A percentile compares a stretch with the other conserved stretches of the same genome.
These are phyloP conservation scores for Varanus komodoensis DNA, from an alignment of 2,113 vertebrate species.

Conservation along the genomic window DNA sequence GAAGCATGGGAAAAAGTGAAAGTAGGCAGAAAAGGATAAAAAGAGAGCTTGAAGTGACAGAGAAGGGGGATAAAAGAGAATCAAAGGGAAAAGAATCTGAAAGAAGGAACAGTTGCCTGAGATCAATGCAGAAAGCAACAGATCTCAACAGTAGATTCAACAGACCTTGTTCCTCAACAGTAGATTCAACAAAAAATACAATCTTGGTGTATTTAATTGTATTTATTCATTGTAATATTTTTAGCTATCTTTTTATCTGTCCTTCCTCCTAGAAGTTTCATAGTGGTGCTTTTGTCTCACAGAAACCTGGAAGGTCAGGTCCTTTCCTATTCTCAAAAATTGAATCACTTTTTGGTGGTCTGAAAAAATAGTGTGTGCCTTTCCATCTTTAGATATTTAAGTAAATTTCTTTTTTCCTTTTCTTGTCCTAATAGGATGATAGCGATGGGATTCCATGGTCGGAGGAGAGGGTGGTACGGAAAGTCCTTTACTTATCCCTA, in stretches of 20 bases:
- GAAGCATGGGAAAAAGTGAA: neutral
- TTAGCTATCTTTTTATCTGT: too few relatives aligned
- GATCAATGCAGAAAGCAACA: neutral
- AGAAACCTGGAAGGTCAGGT: neutral
- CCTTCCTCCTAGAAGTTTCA: neutral
- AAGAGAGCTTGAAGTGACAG: neutral
- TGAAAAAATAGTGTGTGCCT: neutral
- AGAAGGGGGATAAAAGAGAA: neutral
- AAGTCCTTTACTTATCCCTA: constrained; percentile 98
- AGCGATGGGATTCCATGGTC: constrained; percentile 99
- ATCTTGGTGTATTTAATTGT: neutral
- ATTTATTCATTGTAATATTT: neutral
- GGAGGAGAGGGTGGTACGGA: constrained; percentile 97
- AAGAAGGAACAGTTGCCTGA: neutral
- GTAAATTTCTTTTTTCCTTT: constrained; percentile 39
- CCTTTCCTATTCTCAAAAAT: constrained; percentile 1
- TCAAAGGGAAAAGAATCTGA: too few relatives aligned
- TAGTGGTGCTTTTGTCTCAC: neutral
- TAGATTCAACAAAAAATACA: neutral
- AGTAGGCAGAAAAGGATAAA: neutral
- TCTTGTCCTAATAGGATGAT: constrained; percentile 87
- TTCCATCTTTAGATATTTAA: neutral
- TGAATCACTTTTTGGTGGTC: neutral
- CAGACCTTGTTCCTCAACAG: neutral
- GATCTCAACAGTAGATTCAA: neutral